phyloP scores from a whole-genome alignment of 2,888 invertebrate species.

The Cistogaster globosa region DNA sequence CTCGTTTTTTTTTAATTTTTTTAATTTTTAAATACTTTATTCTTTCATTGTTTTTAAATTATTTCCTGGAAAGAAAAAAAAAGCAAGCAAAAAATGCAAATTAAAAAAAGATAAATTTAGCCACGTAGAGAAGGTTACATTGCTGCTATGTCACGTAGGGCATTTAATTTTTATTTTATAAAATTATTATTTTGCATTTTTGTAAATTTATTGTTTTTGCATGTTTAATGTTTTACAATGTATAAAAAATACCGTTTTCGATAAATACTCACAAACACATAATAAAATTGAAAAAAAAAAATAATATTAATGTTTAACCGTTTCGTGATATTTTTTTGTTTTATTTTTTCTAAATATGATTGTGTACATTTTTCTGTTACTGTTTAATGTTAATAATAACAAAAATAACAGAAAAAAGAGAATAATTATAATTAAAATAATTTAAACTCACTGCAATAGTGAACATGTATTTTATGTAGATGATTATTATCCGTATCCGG shows the following conservation, averaged over 20 bases:
- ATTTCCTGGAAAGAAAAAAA: conserved; percentile 47
- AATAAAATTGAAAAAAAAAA: conserved; percentile 9
- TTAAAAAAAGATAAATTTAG: conserved; percentile 9
- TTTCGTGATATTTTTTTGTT: conserved; percentile 58
- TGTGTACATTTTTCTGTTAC: conserved; percentile 2
- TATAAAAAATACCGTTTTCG: conserved; percentile 20
- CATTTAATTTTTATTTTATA: conserved; percentile 62
- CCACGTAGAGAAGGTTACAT: conserved; percentile 51
- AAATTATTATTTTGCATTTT: conserved; percentile 15
- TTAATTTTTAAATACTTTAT: conserved; percentile 31
- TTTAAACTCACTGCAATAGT: conserved; percentile 58
- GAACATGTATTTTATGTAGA: conserved; percentile 35
- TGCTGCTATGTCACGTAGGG: conserved; percentile 61
- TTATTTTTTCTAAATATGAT: conserved; percentile 24
- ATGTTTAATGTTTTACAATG: conserved; percentile 38
- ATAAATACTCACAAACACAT: neutral
- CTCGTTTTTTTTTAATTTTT: neutral
- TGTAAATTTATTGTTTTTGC: conserved; percentile 48
- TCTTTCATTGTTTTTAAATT: conserved; percentile 22
- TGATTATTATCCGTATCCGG: conserved; percentile 64
- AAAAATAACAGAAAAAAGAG: conserved; percentile 28
- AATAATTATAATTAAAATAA: conserved; percentile 67
- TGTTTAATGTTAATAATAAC: conserved; percentile 36
- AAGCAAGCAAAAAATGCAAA: neutral
- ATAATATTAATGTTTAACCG: conserved; percentile 38